Conservation (phyloP, 2,797 vertebrate species). For the Chaetodon trifasciatus region DNA sequence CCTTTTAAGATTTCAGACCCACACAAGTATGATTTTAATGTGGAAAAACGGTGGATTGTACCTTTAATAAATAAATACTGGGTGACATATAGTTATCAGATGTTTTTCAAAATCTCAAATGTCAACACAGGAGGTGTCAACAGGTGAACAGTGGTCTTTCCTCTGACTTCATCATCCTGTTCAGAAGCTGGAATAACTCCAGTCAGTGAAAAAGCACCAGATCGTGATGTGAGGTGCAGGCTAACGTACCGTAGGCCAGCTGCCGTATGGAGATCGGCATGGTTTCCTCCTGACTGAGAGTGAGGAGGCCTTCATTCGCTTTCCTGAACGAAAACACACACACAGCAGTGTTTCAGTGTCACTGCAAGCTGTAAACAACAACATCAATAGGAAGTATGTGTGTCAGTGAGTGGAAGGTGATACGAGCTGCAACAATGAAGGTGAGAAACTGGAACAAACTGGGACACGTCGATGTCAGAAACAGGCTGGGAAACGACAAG, state of each 20-base stretch:
- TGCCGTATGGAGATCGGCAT: constrained; percentile 88
- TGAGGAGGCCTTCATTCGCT: constrained; percentile 89
- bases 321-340: constrained; percentile 82
- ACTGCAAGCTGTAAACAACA: constrained; percentile 24
- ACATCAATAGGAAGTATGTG: constrained; percentile 22
- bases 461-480: background rate
- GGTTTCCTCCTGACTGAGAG: constrained; percentile 88
- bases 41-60: background rate
- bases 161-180: background rate
- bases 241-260: constrained; percentile 86
- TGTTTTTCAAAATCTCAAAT: background rate
- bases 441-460: constrained; percentile 28
- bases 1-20: background rate
- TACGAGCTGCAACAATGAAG: constrained; percentile 40
- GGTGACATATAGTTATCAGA: background rate
- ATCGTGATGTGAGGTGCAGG: background rate
- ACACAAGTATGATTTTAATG: background rate
- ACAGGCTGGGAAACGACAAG: background rate
- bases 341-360: constrained; percentile 3
- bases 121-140: too few species aligned
- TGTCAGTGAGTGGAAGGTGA: constrained; percentile 38
- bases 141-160: background rate
- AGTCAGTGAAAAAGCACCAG: background rate
- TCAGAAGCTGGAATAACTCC: background rate
- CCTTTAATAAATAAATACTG: background rate